Base-by-base conservation (phyloP, 2,113 vertebrate species). In the Halichoeres trimaculatus region DNA sequence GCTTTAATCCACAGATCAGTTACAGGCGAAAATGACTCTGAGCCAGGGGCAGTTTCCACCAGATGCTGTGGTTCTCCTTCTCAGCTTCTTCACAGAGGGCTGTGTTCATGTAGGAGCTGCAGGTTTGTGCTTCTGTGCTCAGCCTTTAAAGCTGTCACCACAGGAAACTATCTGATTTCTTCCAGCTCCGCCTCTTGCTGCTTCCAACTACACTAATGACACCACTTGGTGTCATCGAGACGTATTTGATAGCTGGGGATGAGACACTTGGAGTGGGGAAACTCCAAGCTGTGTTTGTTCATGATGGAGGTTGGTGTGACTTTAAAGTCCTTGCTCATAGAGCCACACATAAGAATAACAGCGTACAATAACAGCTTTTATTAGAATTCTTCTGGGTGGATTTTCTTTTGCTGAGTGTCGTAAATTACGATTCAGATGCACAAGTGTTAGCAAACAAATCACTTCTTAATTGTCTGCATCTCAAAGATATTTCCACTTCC, bases 161-260 rank as follows among this genome's bases (percentile, higher is more conserved):
- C 52, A 64, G 83, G 86, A 66, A 78, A 65, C 63, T 60, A 45
- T 76, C 64, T 82, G 47, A 73, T 85, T 80, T 74, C 63, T 38
- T 12, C 7, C 26, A 51, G 35, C 59, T 66, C 69, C 36, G 19
- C 76, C 77, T 80, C 66, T 63, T 52, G 13, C 55, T 1, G 80
- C 71, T 67, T 75, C 70, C 60, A 68, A 68, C 72, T n/a, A 11
- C 72, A 74, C 78, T 90, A 86, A 84, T 81, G 83, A 80, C 62
- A 79, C 14, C 53, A 67, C 68, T 74, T 8, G 13, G 57, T 84
- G 72, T 83, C 80, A 43, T 24, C 43, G 45, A n/a, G 36, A 68
- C 41, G 59, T 47, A 73, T 86, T 73, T 86, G 70, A 86, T 85
- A 70, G 55, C 20, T 1, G 8, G 34, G 43, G 70, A 70, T 54